Evolutionary conservation across 2,113 vertebrate species (phyloP).

Genomic region (Ailurus styani): DNA sequence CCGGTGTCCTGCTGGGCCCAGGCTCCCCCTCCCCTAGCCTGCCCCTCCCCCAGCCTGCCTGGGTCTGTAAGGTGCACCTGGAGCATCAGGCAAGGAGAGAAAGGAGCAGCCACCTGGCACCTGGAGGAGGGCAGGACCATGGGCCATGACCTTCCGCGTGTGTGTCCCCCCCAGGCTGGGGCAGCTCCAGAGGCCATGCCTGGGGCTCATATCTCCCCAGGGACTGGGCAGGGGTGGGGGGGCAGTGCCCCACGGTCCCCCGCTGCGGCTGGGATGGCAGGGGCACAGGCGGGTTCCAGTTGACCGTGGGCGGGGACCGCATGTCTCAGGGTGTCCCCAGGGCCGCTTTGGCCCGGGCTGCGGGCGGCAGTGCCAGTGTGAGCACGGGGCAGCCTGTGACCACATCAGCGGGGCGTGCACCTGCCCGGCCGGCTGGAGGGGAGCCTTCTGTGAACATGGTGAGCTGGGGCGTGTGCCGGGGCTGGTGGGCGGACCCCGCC

Average conservation of each 20-base stretch:
- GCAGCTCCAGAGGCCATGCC: neutral
- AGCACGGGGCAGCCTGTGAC: constrained; percentile 89
- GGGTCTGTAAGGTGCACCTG: neutral
- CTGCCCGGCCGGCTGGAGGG: constrained; percentile 90
- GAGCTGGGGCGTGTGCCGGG: neutral
- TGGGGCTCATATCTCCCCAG: neutral
- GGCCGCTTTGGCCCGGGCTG: constrained; percentile 89
- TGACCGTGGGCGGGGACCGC: neutral
- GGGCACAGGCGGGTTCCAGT: accelerated
- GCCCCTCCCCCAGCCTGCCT: neutral
- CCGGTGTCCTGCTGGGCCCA: neutral
- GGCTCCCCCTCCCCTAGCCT: too few species aligned
- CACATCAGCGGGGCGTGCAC: constrained; percentile 93
- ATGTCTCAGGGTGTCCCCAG: constrained; percentile 84
- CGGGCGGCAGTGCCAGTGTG: constrained; percentile 88
- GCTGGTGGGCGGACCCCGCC: accelerated
- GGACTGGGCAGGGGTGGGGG: neutral
- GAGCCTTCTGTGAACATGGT: constrained; percentile 93
- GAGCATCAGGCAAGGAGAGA: accelerated
- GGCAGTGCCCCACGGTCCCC: accelerated
- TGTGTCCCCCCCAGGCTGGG: neutral
- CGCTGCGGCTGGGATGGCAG: accelerated
- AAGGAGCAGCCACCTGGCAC: neutral
- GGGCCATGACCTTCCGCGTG: accelerated
- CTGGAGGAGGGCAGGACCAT: too few species aligned